Conservation (phyloP, 2,113 vertebrate species). For the Sigmodon hispidus region DNA sequence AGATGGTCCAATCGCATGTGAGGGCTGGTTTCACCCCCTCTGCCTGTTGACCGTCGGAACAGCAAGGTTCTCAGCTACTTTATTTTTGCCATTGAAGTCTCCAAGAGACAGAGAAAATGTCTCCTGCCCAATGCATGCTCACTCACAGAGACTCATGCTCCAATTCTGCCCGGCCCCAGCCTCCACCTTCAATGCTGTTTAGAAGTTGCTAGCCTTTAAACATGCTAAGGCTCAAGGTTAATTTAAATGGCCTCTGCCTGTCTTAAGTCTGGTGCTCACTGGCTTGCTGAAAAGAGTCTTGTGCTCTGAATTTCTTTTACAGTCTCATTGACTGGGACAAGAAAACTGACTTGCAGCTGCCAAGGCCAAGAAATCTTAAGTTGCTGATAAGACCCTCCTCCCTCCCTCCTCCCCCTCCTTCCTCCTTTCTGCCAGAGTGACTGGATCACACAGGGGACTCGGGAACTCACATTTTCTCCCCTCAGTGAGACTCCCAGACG, state of each 20-base stretch:
- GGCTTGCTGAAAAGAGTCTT: constrained; percentile 67
- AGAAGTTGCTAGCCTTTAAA: constrained; percentile 58
- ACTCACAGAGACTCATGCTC: not conserved
- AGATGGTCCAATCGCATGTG: constrained; percentile 75
- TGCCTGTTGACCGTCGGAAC: constrained; percentile 77
- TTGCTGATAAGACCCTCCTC: constrained; percentile 71
- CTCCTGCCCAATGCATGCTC: not conserved
- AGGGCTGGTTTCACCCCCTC: constrained; percentile 77
- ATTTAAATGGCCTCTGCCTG: constrained; percentile 52
- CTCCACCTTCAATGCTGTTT: not conserved
- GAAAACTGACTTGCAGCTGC: constrained; percentile 66
- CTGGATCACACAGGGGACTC: constrained; percentile 80
- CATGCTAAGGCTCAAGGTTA: constrained; percentile 57
- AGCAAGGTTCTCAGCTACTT: constrained; percentile 77
- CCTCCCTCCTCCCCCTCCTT: not conserved
- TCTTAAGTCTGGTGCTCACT: constrained; percentile 61
- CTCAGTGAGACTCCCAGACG: constrained; percentile 76
- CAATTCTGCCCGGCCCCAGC: not conserved
- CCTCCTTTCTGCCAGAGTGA: constrained; percentile 75
- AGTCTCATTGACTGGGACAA: constrained; percentile 76
- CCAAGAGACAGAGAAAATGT: not conserved
- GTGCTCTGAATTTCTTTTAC: constrained; percentile 56
- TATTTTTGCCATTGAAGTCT: constrained; percentile 63
- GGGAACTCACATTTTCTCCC: constrained; percentile 67
- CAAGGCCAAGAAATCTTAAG: constrained; percentile 76